Evolutionary conservation across 2,888 invertebrate genomes (phyloP).

Genomic region (Deilephila elpenor): DNA sequence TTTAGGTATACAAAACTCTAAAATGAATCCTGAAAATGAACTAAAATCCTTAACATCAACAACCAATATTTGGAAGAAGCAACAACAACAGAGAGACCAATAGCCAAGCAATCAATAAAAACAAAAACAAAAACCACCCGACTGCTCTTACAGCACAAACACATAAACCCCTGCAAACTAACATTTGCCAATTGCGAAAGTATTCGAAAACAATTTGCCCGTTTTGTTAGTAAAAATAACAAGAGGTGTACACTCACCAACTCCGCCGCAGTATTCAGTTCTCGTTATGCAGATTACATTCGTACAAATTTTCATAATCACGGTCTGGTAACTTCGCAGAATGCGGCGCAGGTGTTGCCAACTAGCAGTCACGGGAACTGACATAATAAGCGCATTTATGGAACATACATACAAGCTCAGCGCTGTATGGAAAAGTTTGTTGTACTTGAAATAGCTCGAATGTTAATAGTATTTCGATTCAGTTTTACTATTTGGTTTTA

Average conservation of each 20-base stretch:
- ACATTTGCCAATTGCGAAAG: conserved; percentile 5
- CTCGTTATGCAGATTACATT: conserved; percentile 43
- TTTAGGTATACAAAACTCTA: no score
- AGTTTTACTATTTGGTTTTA: not conserved
- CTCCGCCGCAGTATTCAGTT: conserved; percentile 25
- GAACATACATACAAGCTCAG: conserved; percentile 31
- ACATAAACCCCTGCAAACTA: not conserved
- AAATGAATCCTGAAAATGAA: no score
- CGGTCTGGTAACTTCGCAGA: conserved; percentile 43
- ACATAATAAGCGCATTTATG: conserved; percentile 37
- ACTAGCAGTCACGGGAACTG: conserved; percentile 47
- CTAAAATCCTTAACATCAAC: not conserved
- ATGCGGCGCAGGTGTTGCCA: conserved; percentile 50
- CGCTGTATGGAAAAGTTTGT: conserved; percentile 30
- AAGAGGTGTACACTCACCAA: conserved; percentile 10
- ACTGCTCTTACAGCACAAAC: conserved; percentile 7
- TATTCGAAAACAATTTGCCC: conserved; percentile 26
- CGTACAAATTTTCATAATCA: conserved; percentile 51
- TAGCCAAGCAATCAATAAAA: not conserved
- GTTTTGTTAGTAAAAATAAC: conserved; percentile 24
- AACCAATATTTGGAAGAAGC: not conserved
- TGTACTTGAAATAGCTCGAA: not conserved
- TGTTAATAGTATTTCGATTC: conserved; percentile 11
- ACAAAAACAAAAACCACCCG: not conserved
- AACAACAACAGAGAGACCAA: not conserved